Evolutionary conservation across 92 coral and sea anemone genomes (phyloP).

Genomic region (Parazoanthus atlanticus): DNA sequence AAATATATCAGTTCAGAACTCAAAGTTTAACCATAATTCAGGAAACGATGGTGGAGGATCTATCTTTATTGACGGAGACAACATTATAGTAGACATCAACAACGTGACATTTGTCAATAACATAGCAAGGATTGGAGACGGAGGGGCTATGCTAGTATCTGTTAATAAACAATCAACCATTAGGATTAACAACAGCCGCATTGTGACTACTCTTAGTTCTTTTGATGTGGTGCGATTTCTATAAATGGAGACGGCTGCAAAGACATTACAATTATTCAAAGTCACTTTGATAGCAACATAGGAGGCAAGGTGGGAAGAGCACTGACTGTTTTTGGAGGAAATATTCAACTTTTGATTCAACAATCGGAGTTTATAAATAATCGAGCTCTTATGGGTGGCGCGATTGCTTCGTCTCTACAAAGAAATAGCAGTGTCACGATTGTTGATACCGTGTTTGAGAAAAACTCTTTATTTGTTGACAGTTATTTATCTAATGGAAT

Average conservation of each 20-base stretch:
- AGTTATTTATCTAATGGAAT: not conserved
- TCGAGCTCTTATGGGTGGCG: not conserved
- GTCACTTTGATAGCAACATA: not conserved
- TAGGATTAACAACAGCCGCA: not conserved
- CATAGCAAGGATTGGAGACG: not conserved
- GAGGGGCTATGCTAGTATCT: not conserved
- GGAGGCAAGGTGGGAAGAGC: not conserved
- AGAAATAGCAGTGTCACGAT: not conserved
- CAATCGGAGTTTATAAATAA: constrained; percentile 3
- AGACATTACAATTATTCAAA: not conserved
- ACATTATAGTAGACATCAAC: not conserved
- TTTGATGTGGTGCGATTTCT: not conserved
- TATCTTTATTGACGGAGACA: not conserved
- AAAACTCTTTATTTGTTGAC: not conserved
- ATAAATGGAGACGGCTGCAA: not conserved
- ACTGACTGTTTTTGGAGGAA: not conserved
- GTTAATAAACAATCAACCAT: not conserved
- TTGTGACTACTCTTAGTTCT: not conserved
- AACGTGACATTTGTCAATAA: not conserved
- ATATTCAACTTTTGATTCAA: constrained; percentile 3
- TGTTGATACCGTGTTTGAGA: not conserved
- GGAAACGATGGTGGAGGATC: not conserved
- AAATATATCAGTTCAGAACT: not conserved
- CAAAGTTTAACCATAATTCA: not conserved
- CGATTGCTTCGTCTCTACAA: not conserved